These are phyloP conservation scores for Drusus annulatus DNA, from an alignment of 1,140 invertebrate genomes.

Conservation along the genomic window DNA sequence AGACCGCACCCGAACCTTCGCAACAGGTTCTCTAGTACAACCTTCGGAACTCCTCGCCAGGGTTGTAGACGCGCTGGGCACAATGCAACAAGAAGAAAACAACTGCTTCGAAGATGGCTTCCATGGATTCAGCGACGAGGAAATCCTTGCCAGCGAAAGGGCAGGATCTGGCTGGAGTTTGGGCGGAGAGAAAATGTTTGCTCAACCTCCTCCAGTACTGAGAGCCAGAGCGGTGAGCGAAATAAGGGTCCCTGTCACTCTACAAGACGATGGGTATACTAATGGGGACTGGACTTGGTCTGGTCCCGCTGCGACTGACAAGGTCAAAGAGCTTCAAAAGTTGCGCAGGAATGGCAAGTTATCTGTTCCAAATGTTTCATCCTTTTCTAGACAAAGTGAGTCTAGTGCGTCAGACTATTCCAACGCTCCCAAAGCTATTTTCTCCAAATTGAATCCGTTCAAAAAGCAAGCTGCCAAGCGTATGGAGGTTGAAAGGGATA, in stretches of 20 bases:
- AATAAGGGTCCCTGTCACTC: conserved; percentile 65
- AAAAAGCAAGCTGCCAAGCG: conserved; percentile 44
- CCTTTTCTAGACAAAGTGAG: conserved; percentile 25
- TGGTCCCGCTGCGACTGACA: conserved; percentile 74
- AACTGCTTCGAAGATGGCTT: conserved; percentile 65
- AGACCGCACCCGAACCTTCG: conserved; percentile 84
- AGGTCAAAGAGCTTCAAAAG: conserved; percentile 71
- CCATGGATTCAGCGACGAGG: conserved; percentile 78
- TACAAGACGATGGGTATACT: conserved; percentile 65
- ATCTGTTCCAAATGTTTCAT: conserved; percentile 49
- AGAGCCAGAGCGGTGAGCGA: conserved; percentile 72
- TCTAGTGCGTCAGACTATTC: not conserved
- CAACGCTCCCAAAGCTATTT: conserved; percentile 40
- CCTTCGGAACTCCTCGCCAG: conserved; percentile 81
- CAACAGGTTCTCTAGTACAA: conserved; percentile 75
- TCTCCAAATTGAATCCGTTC: conserved; percentile 56
- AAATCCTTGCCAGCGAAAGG: conserved; percentile 79
- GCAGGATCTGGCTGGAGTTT: conserved; percentile 72
- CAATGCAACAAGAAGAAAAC: conserved; percentile 70
- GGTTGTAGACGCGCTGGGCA: conserved; percentile 82
- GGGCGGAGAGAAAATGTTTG: conserved; percentile 68
- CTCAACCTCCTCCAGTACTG: conserved; percentile 63
- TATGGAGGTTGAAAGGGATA: conserved; percentile 7
- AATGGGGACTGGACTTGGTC: conserved; percentile 79
- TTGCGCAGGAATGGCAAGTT: conserved; percentile 60